Percentiles rank a stretch among this genome's conserved stretches.
Conservation (phyloP, 2,888 invertebrate genomes). For the Hyles lineata region DNA sequence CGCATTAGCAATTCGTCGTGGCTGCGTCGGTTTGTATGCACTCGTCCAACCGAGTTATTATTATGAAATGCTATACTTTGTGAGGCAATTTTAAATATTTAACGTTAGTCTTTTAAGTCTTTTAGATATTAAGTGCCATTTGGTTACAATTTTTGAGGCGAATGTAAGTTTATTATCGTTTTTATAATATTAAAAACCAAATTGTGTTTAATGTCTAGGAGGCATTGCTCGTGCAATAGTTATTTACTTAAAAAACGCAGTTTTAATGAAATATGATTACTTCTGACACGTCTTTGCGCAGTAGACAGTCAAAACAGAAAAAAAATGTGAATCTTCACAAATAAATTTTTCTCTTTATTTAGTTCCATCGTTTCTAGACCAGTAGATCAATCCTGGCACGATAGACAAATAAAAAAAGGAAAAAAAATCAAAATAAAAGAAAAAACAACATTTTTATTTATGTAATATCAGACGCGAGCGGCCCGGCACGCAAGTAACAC, state of each 20-base stretch:
- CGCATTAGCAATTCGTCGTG: conserved; percentile 75
- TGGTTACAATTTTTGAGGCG: neutral
- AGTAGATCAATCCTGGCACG: neutral
- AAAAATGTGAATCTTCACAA: too few species aligned
- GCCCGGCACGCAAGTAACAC: conserved; percentile 61
- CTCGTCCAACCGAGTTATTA: conserved; percentile 14
- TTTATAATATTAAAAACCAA: too few species aligned
- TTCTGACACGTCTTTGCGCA: too few species aligned
- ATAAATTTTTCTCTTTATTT: too few species aligned
- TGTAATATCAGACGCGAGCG: conserved; percentile 2
- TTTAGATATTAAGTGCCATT: neutral
- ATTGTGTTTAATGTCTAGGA: too few species aligned
- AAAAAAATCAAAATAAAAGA: neutral
- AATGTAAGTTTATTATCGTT: too few species aligned
- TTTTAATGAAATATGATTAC: too few species aligned
- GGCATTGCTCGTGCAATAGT: too few species aligned
- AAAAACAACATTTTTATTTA: neutral
- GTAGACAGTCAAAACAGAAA: too few species aligned
- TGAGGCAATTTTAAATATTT: neutral
- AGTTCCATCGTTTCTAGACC: too few species aligned
- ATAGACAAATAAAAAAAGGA: neutral
- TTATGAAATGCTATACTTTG: neutral
- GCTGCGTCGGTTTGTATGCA: conserved; percentile 45
- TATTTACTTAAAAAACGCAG: too few species aligned
- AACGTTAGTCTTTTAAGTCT: too few species aligned